phyloP scores from a whole-genome alignment of 2,888 invertebrate species.

The Argyresthia albistria region DNA sequence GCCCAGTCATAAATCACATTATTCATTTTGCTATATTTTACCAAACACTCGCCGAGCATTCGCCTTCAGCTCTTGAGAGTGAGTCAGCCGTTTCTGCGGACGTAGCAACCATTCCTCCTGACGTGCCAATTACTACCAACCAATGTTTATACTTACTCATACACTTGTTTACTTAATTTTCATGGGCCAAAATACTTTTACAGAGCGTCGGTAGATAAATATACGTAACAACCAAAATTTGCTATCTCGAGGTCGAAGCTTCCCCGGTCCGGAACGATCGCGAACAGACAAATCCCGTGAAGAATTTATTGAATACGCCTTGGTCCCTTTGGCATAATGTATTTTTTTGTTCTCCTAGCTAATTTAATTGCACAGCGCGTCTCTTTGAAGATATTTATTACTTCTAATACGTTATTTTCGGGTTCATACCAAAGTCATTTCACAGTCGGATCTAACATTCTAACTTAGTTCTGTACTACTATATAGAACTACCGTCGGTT shows the following conservation, averaged over 20 bases:
- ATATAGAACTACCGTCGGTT: background rate
- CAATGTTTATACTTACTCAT: conserved; percentile 49
- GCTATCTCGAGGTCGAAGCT: background rate
- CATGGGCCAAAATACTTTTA: conserved; percentile 51
- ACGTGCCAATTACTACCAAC: conserved; percentile 18
- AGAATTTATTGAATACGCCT: background rate
- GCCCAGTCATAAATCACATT: background rate
- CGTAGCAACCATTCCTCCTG: conserved; percentile 45
- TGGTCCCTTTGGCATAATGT: background rate
- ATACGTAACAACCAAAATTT: background rate
- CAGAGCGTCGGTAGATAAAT: conserved; percentile 18
- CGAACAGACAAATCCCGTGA: background rate
- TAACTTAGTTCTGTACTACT: background rate
- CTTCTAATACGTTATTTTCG: background rate
- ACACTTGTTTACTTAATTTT: conserved; percentile 57
- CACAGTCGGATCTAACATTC: background rate
- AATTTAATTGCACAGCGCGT: background rate
- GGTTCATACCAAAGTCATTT: background rate
- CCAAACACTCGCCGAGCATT: conserved; percentile 14
- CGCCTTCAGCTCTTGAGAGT: conserved; percentile 26
- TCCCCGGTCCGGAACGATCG: background rate
- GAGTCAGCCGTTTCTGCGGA: conserved; percentile 35
- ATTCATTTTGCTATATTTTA: background rate
- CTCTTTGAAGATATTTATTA: background rate
- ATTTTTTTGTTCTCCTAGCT: no score